Conservation (phyloP, 2,113 vertebrate genomes). For the Aplodontia rufa region DNA sequence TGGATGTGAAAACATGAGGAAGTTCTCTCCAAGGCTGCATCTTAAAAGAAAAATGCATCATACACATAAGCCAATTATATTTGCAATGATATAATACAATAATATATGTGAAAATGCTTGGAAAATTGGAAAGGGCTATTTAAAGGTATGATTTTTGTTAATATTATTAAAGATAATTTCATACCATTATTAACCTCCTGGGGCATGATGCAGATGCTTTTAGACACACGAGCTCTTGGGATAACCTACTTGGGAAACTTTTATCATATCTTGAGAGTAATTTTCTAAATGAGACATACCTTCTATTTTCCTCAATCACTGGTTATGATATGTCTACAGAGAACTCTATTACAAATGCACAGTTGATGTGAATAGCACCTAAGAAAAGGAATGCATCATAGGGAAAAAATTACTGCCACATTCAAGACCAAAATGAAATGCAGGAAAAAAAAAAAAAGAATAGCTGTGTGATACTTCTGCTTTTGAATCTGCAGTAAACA, state of each 20-base stretch:
- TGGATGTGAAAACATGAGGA: not conserved
- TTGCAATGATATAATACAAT: not conserved
- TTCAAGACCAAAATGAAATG: slow-evolving; percentile 10
- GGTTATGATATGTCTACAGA: not conserved
- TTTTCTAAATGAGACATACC: slow-evolving; percentile 31
- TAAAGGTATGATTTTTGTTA: slow-evolving; percentile 29
- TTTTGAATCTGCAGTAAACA: not conserved
- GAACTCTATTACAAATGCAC: not conserved
- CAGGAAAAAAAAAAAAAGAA: not conserved
- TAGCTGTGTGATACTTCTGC: not conserved
- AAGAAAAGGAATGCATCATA: not conserved
- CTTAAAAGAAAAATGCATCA: not conserved
- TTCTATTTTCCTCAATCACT: not conserved
- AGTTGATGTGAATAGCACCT: not conserved
- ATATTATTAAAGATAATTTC: slow-evolving; percentile 15
- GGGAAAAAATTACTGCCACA: not conserved
- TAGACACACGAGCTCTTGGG: not conserved
- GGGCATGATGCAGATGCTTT: not conserved
- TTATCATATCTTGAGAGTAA: not conserved
- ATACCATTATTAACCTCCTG: not conserved
- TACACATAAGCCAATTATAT: not conserved
- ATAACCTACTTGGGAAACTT: not conserved
- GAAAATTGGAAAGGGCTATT: not conserved
- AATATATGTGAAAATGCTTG: slow-evolving; percentile 7
- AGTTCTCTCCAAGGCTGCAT: not conserved